Evolutionary conservation across 2,888 invertebrate species (phyloP), one percentile per base, ranked within the genome.

Genomic region (Andrena dorsata): DNA sequence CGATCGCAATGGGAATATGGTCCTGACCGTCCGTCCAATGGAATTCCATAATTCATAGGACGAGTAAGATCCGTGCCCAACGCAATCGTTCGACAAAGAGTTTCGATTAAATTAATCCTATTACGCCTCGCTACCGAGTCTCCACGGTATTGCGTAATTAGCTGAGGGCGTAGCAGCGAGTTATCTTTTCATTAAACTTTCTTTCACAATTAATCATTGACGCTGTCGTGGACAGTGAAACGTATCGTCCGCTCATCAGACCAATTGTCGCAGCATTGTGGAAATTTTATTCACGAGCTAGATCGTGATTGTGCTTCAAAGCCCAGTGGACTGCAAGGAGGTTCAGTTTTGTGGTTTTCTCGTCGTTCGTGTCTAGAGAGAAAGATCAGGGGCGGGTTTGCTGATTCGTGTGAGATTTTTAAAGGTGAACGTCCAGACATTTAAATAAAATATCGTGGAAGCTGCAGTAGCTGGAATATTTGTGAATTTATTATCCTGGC

Each of bases 51-150:
- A 41, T 70, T 60, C 58, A 28, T 58, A 10, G 51, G 60, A 60
- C n/a, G 64, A 28, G 60, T 23, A 58, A 71, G 63, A 64, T 20
- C 47, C 49, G 13, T 1, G 13, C 6, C 26, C 23, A 10, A 16
- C 30, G 35, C 41, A 72, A 68, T 63, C 68, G 53, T 26, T 6
- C 28, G 56, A 56, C 28, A 49, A 69, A 58, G 75, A 56, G 58
- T 64, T 69, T 76, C 58, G 32, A 70, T 76, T 69, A 76, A 35
- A 53, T 30, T 58, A 60, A 60, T 70, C 69, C 32, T 32, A 70
- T 79, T 65, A 30, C 60, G 20, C 10, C 10, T 16, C 16, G 13
- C 20, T 3, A 53, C 30, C 47, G 35, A 41, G 20, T 28, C 53
- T 13, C 13, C 23, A 0, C 35, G 26, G 20, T 58, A 32, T 60